These are phyloP conservation scores for Chaetogeoica ovagalla DNA, from an alignment of 2,888 invertebrate species.

Conservation along the genomic window DNA sequence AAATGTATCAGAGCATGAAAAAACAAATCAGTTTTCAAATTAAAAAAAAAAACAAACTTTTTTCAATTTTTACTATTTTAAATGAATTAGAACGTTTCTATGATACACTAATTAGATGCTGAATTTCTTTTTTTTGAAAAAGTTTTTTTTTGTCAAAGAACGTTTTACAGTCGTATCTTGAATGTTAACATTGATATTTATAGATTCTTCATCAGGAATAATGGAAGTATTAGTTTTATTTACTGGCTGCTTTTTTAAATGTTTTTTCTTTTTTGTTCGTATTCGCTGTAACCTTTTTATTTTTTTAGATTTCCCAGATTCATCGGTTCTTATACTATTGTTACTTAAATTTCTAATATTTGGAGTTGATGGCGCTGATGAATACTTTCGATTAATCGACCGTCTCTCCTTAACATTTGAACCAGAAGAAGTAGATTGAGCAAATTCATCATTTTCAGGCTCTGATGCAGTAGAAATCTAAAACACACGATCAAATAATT, in stretches of 20 bases:
- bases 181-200: conserved; percentile 45
- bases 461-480: conserved; percentile 43
- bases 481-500: neutral
- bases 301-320: conserved; percentile 19
- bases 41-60: neutral
- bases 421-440: conserved; percentile 42
- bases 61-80: no score
- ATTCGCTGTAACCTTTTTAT: neutral
- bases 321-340: neutral
- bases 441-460: conserved; percentile 21
- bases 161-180: conserved; percentile 36
- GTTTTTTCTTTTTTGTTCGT: conserved; percentile 2
- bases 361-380: neutral
- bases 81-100: neutral
- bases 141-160: conserved; percentile 26
- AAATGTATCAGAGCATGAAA: neutral
- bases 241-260: neutral
- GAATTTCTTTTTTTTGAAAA: conserved; percentile 39
- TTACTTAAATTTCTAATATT: conserved; percentile 1
- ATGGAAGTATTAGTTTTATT: conserved; percentile 2
- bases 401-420: neutral
- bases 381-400: neutral
- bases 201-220: conserved; percentile 7
- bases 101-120: neutral
- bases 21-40: neutral